Conservation (phyloP, 2,113 vertebrate species). For the Anarrhichthys ocellatus region DNA sequence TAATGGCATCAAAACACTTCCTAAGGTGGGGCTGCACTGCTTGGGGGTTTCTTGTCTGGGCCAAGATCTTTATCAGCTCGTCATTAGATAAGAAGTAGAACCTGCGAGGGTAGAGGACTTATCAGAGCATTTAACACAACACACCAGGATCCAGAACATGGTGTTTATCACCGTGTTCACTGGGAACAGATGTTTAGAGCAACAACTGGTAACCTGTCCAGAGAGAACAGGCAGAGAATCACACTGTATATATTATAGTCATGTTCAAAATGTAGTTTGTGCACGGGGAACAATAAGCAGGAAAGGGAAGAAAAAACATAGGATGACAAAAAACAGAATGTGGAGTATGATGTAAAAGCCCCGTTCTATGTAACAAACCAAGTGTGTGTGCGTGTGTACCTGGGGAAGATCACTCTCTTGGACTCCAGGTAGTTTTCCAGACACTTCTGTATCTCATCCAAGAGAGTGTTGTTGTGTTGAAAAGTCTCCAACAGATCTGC, state of each 20-base stretch:
- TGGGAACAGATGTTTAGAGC: neutral
- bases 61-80: constrained; percentile 90
- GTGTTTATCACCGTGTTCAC: neutral
- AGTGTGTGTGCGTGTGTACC: constrained; percentile 65
- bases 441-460: constrained; percentile 91
- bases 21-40: constrained; percentile 89
- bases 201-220: neutral
- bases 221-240: neutral
- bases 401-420: constrained; percentile 88
- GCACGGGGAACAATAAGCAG: neutral
- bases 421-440: constrained; percentile 90
- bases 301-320: neutral
- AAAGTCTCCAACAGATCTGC: constrained; percentile 88
- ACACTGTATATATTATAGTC: neutral
- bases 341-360: neutral
- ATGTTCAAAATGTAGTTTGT: neutral
- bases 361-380: neutral
- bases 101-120: constrained; percentile 61
- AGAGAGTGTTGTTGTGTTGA: constrained; percentile 86
- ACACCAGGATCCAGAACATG: neutral
- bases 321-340: neutral
- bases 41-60: constrained; percentile 89
- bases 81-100: constrained; percentile 92
- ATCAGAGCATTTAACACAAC: constrained; percentile 3
- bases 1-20: constrained; percentile 90